Conservation (phyloP, 2,888 invertebrate genomes). For the Lymantria dispar region DNA sequence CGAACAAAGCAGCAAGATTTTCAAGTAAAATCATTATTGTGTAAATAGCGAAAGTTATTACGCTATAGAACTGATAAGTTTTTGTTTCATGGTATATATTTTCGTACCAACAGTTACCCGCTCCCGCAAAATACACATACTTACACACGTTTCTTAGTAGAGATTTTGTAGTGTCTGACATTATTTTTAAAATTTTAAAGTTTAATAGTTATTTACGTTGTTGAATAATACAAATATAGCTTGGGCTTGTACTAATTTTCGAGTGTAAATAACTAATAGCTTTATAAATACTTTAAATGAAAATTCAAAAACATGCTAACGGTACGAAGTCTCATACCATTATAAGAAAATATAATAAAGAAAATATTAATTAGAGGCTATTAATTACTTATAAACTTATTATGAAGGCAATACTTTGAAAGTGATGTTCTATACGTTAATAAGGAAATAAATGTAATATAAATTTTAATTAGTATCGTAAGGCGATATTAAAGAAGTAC, state of each 20-base stretch:
- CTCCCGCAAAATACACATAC: conserved; percentile 64
- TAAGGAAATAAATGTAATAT: conserved; percentile 26
- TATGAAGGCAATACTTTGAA: conserved; percentile 20
- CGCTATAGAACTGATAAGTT: conserved; percentile 49
- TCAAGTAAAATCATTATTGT: conserved; percentile 66
- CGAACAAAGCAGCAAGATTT: conserved; percentile 63
- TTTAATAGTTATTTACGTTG: too few relatives aligned
- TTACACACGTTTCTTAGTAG: conserved; percentile 56
- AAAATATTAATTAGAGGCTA: conserved; percentile 6
- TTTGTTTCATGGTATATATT: conserved; percentile 49
- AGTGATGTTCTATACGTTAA: conserved; percentile 17
- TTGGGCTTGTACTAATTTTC: too few relatives aligned
- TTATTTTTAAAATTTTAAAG: conserved; percentile 17
- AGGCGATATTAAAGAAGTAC: background rate
- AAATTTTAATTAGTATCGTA: conserved; percentile 28
- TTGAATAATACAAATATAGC: too few relatives aligned
- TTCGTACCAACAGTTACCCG: conserved; percentile 65
- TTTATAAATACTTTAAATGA: too few relatives aligned
- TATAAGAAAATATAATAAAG: background rate
- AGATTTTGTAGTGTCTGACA: conserved; percentile 51
- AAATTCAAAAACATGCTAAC: background rate
- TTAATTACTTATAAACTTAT: conserved; percentile 13
- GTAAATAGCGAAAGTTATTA: conserved; percentile 57
- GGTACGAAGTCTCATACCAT: background rate
- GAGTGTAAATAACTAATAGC: too few relatives aligned